phyloP scores from a whole-genome alignment of 2,888 invertebrate species.

The Resseliella maxima region DNA sequence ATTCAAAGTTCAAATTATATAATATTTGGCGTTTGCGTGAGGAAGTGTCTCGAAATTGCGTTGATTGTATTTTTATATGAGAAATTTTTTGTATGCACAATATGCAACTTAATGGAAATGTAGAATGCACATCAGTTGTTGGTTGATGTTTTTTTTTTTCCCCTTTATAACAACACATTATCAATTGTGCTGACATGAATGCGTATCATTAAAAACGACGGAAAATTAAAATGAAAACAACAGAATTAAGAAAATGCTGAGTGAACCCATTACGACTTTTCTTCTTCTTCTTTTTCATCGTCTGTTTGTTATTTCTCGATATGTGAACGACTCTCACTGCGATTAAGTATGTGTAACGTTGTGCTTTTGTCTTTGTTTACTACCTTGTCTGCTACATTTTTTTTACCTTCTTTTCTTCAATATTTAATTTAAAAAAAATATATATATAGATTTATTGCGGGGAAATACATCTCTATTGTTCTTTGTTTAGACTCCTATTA shows the following conservation, averaged over 20 bases:
- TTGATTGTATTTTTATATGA: no score
- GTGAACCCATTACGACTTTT: slow-evolving; percentile 7
- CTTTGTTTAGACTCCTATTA: slow-evolving; percentile 51
- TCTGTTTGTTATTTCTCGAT: no score
- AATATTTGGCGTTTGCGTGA: not conserved
- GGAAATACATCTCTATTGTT: slow-evolving; percentile 39
- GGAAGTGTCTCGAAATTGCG: not conserved
- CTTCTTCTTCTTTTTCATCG: not conserved
- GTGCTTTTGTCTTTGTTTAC: not conserved
- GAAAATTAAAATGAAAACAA: not conserved
- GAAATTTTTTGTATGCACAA: not conserved
- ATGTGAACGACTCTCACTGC: slow-evolving; percentile 31
- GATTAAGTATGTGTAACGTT: not conserved
- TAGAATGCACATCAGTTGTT: not conserved
- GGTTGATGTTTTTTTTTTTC: not conserved
- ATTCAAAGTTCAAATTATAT: slow-evolving; percentile 31
- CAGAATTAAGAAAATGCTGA: not conserved
- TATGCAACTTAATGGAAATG: not conserved
- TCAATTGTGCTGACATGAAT: not conserved
- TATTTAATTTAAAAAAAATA: not conserved
- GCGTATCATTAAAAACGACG: slow-evolving; percentile 14
- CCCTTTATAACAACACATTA: not conserved
- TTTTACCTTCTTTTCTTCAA: not conserved
- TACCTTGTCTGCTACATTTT: not conserved
- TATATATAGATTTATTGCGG: slow-evolving; percentile 33